phyloP scores from a whole-genome alignment of 2,113 vertebrate genomes.

The Albula glossodonta region DNA sequence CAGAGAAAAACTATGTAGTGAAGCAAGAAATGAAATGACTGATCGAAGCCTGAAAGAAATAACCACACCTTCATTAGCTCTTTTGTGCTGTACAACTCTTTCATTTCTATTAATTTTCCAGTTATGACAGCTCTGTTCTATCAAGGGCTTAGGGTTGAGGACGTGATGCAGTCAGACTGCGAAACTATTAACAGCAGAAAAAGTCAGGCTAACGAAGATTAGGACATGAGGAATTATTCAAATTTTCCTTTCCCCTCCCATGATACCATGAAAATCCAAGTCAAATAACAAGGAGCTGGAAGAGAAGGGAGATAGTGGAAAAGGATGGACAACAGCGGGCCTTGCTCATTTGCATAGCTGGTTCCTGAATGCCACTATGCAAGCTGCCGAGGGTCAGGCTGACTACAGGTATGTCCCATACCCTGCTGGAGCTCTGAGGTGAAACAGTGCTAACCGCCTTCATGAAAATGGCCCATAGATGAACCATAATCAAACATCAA shows the following conservation, averaged over 20 bases:
- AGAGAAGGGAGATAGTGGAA: neutral
- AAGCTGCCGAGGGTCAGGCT: neutral
- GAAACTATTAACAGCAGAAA: neutral
- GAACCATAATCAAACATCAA: neutral
- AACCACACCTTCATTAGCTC: too few species aligned
- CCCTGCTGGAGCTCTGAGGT: neutral
- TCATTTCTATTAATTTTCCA: neutral
- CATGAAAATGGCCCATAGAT: neutral
- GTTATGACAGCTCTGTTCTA: neutral
- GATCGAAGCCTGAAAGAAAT: too few species aligned
- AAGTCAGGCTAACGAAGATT: neutral
- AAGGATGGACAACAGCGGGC: neutral
- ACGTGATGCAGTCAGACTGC: neutral
- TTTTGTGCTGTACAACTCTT: too few species aligned
- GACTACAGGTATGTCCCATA: too few species aligned
- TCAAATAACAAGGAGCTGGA: neutral
- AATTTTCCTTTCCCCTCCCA: conserved; percentile 1
- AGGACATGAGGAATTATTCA: conserved; percentile 1
- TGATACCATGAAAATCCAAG: conserved; percentile 23
- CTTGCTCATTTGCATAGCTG: neutral
- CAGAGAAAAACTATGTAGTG: neutral
- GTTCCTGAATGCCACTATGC: neutral
- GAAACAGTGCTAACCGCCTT: neutral
- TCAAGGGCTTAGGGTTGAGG: neutral
- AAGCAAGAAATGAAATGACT: neutral